phyloP scores from a whole-genome alignment of 2,113 vertebrate species.

The Limnothrissa miodon region DNA sequence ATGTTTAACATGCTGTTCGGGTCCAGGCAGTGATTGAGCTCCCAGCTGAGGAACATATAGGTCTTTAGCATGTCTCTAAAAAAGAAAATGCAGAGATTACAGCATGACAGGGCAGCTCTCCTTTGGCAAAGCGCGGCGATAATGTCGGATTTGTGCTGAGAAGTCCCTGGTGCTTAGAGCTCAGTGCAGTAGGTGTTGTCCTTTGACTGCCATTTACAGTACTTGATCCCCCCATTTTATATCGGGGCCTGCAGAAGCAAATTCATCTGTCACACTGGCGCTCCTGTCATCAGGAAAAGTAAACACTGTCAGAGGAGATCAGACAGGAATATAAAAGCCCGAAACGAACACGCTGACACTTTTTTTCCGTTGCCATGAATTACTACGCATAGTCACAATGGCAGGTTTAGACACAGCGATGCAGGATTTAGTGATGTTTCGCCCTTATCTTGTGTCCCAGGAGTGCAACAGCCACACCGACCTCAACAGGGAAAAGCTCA shows the following conservation, averaged over 20 bases:
- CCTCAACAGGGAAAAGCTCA: background rate
- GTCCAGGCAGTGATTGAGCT: background rate
- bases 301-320: conserved; percentile 10
- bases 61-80: background rate
- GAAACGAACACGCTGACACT: background rate
- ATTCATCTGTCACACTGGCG: background rate
- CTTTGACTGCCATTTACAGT: conserved; percentile 38
- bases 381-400: background rate
- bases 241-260: conserved; percentile 4
- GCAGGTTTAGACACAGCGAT: background rate
- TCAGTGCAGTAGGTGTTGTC: conserved; percentile 32
- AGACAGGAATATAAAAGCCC: background rate
- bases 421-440: conserved; percentile 8
- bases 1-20: background rate
- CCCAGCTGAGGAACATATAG: background rate
- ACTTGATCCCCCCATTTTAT: conserved; percentile 23
- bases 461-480: background rate
- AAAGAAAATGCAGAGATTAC: conserved; percentile 34
- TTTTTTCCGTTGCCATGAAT: background rate
- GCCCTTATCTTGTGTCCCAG: background rate
- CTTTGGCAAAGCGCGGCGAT: conserved; percentile 23
- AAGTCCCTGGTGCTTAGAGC: conserved; percentile 40
- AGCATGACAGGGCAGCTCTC: conserved; percentile 20
- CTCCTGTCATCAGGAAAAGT: background rate
- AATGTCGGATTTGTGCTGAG: conserved; percentile 37